Evolutionary conservation across 2,888 invertebrate species (phyloP).

Genomic region (Calameuta filiformis): DNA sequence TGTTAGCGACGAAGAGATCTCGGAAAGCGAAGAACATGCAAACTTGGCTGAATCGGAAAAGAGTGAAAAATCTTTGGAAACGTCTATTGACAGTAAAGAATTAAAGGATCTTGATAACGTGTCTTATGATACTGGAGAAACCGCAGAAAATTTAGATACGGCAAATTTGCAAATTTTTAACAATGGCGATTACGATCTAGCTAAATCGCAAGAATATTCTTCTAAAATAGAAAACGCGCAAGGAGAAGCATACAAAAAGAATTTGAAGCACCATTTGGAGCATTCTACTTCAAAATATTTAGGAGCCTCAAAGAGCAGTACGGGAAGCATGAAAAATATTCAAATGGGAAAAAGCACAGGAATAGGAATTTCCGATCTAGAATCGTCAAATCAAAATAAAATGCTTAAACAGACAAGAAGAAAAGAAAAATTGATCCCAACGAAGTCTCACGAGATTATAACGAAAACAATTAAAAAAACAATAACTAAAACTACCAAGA

Average conservation of each 20-base stretch:
- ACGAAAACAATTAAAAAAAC: neutral
- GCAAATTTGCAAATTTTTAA: neutral
- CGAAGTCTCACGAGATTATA: neutral
- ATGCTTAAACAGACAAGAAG: neutral
- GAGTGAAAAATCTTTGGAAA: neutral
- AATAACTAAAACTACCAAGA: neutral
- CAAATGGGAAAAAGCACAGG: neutral
- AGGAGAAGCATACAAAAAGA: neutral
- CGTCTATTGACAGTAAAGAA: neutral
- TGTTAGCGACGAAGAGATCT: neutral
- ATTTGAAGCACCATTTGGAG: neutral
- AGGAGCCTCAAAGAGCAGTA: neutral
- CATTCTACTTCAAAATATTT: neutral
- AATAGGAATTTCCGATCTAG: neutral
- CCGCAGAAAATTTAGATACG: neutral
- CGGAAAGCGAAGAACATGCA: neutral
- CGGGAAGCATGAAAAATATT: neutral
- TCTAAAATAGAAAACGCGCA: neutral
- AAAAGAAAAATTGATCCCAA: neutral
- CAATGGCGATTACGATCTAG: neutral
- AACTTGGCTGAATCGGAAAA: neutral
- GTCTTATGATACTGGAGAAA: neutral
- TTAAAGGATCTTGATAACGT: neutral
- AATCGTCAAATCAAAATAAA: neutral
- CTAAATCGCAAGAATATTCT: neutral